Evolutionary conservation across 2,797 vertebrate species (phyloP).

Genomic region (Characodon lateralis): DNA sequence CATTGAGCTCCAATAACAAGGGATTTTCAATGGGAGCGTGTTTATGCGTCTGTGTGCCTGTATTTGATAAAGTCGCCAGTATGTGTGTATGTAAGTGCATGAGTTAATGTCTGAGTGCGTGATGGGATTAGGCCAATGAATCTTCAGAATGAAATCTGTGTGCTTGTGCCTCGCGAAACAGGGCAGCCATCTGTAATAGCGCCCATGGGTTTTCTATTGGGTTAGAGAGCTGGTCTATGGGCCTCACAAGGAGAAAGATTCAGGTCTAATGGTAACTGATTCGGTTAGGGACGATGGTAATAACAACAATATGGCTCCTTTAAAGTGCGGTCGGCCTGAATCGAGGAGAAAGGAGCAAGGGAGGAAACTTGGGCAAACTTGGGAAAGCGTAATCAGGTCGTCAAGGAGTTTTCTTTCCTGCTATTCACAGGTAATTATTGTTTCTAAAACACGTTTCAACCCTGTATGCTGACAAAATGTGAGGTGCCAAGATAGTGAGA

Average conservation of each 20-base stretch:
- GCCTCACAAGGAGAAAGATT: constrained; percentile 75
- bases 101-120: constrained; percentile 62
- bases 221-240: constrained; percentile 73
- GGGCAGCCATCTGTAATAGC: constrained; percentile 66
- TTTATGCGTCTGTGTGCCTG: constrained; percentile 26
- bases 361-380: constrained; percentile 28
- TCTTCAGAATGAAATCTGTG: constrained; percentile 76
- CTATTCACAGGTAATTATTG: constrained; percentile 12
- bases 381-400: constrained; percentile 8
- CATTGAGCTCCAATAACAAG: constrained; percentile 62
- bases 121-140: constrained; percentile 76
- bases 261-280: constrained; percentile 80
- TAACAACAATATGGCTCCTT: constrained; percentile 77
- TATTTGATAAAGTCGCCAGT: constrained; percentile 50
- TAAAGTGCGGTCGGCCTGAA: constrained; percentile 54
- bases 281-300: constrained; percentile 76
- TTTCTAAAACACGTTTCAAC: constrained; percentile 7
- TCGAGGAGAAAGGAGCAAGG: constrained; percentile 12
- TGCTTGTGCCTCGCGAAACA: constrained; percentile 58
- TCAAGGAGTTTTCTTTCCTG: neutral
- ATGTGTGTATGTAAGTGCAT: constrained; percentile 57
- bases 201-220: constrained; percentile 78
- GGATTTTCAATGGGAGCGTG: constrained; percentile 59
- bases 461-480: constrained; percentile 6
- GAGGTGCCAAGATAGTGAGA: constrained; percentile 49